phyloP scores from a whole-genome alignment of 2,797 vertebrate genomes.

The Liparis tanakae region DNA sequence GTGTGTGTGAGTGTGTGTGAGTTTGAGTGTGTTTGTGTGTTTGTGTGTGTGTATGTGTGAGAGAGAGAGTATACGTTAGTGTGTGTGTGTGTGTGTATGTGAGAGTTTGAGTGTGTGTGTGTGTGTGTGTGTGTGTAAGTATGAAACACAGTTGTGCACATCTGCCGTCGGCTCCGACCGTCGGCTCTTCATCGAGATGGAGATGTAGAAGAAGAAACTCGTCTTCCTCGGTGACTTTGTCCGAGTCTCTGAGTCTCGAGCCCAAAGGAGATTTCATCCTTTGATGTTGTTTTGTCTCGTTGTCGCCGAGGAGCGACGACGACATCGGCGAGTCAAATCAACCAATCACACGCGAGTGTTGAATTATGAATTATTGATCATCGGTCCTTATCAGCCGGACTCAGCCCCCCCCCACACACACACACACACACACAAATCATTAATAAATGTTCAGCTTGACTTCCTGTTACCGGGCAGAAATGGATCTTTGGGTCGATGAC shows the following conservation, averaged over 20 bases:
- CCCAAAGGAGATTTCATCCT: slow-evolving; percentile 73
- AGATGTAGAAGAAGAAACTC: slow-evolving; percentile 56
- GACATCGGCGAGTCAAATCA: slow-evolving; percentile 53
- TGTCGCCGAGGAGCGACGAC: slow-evolving; percentile 63
- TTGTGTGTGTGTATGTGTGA: no score
- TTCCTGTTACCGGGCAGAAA: background rate
- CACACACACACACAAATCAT: no score
- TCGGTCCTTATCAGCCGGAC: slow-evolving; percentile 66
- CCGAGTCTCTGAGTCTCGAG: slow-evolving; percentile 34
- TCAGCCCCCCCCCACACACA: no score
- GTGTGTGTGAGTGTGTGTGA: no score
- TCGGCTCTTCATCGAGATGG: slow-evolving; percentile 44
- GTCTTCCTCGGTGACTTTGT: slow-evolving; percentile 62
- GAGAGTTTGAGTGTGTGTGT: no score
- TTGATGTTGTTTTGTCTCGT: slow-evolving; percentile 66
- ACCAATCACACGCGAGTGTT: slow-evolving; percentile 47
- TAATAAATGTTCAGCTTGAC: background rate
- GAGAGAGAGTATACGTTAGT: no score
- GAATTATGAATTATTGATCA: slow-evolving; percentile 76
- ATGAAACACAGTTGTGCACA: slow-evolving; percentile 24
- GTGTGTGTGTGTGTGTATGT: no score
- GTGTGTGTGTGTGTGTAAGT: no score
- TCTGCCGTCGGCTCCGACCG: slow-evolving; percentile 33
- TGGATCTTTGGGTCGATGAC: background rate
- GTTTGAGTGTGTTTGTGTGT: no score